A percentile compares a stretch with the other conserved stretches of the same genome.
phyloP scores from a whole-genome alignment of 2,797 vertebrate species.

The Lemur catta region DNA sequence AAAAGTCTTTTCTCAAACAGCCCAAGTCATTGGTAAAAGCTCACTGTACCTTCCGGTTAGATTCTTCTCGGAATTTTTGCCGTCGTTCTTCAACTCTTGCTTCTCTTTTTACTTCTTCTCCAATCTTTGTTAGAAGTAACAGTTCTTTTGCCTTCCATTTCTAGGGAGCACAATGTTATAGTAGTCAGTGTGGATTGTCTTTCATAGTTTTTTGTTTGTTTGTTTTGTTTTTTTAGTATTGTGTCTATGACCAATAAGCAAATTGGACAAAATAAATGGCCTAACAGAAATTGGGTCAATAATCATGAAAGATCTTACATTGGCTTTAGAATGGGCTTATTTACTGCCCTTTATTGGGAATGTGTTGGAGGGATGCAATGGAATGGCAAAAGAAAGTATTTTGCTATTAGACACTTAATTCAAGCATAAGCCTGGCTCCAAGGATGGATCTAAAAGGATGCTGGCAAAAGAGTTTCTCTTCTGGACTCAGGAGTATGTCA shows the following conservation, averaged over 20 bases:
- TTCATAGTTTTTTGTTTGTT: not conserved
- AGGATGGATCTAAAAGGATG: not conserved
- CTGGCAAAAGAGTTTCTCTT: not conserved
- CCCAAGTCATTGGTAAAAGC: not conserved
- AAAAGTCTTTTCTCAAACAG: not conserved
- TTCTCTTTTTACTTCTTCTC: slow-evolving; percentile 63
- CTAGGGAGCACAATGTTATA: slow-evolving; percentile 43
- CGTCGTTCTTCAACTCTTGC: slow-evolving; percentile 23
- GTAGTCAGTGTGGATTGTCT: not conserved
- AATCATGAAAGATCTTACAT: slow-evolving; percentile 12
- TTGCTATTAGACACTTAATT: not conserved
- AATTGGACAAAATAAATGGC: slow-evolving; percentile 21
- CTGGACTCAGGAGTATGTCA: not conserved
- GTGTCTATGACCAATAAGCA: not conserved
- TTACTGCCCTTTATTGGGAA: not conserved
- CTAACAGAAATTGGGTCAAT: not conserved
- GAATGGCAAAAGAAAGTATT: not conserved
- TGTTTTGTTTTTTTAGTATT: not conserved
- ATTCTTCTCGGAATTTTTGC: slow-evolving; percentile 57
- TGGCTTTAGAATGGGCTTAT: not conserved
- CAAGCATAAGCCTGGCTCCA: not conserved
- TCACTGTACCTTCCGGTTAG: slow-evolving; percentile 62
- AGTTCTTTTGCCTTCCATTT: slow-evolving; percentile 73
- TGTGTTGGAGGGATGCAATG: not conserved
- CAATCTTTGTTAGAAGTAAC: slow-evolving; percentile 61